Evolutionary conservation across 2,888 invertebrate species (phyloP).

Genomic region (Trichogramma dendrolimi): DNA sequence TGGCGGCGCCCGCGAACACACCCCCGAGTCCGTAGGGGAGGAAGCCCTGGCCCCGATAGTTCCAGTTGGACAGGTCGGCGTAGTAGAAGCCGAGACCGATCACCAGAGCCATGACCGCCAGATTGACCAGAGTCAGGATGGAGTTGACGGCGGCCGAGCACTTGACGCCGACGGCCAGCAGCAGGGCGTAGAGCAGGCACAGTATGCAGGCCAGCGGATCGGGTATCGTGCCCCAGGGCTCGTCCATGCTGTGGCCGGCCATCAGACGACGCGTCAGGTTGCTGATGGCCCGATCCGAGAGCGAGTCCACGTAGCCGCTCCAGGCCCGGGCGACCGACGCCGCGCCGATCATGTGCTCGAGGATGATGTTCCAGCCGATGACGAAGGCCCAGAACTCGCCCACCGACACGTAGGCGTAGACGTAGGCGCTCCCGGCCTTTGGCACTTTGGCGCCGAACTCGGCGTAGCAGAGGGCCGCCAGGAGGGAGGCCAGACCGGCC

Average conservation of each 20-base stretch:
- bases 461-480: constrained; percentile 83
- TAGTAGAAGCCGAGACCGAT: constrained; percentile 80
- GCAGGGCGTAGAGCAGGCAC: constrained; percentile 70
- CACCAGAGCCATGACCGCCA: constrained; percentile 74
- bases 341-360: constrained; percentile 86
- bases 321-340: constrained; percentile 85
- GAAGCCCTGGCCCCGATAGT: constrained; percentile 67
- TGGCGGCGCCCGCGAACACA: constrained; percentile 77
- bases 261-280: constrained; percentile 60
- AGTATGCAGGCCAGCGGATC: constrained; percentile 75
- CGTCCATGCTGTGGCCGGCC: constrained; percentile 66
- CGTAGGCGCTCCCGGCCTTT: constrained; percentile 88
- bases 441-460: constrained; percentile 86
- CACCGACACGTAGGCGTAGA: constrained; percentile 88
- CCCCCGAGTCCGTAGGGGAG: constrained; percentile 74
- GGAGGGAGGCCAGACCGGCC: constrained; percentile 77
- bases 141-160: constrained; percentile 86
- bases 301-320: constrained; percentile 81
- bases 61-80: constrained; percentile 80
- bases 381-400: constrained; percentile 93
- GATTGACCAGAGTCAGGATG: constrained; percentile 75
- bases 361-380: constrained; percentile 90
- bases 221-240: constrained; percentile 69
- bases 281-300: constrained; percentile 69
- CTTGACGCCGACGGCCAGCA: constrained; percentile 77